Evolutionary conservation across 2,888 invertebrate species (phyloP), one percentile per base, ranked within the genome.

Genomic region (Microplitis manilae): DNA sequence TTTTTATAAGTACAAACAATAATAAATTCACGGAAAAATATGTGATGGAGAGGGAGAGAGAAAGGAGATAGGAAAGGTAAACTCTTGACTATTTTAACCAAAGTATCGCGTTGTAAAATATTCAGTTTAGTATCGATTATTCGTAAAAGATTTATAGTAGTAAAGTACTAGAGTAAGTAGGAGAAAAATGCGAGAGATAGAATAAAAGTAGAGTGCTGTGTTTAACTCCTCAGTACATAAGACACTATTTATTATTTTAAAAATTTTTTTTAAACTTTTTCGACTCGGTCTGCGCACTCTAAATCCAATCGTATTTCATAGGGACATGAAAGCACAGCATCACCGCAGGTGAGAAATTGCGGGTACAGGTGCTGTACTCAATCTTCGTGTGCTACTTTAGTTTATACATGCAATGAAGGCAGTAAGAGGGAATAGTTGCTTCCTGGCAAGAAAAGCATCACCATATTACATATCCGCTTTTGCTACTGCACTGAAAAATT

Each of bases 281-380:
- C 50, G 50, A 5, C 50, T 50, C 50, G 50, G 50, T 13, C 40
- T 40, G 50, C 6, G 61, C 40, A 65, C 68, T 20, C 69, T 38
- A 77, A 65, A 70, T 73, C 69, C 73, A 73, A 77, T 79, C 73
- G 76, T 74, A 76, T 78, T 79, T 77, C 77, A 79, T 73, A 40
- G 70, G 69, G 75, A 59, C 50, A 50, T 5, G 65, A 68, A 30
- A 72, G 68, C 17, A 41, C 20, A 69, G 72, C 30, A 67, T 71
- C 7, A 77, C 74, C 79, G 39, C 78, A 79, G 79, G 79, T 80
- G 81, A 81, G 77, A 79, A 80, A 79, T 79, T 67, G 77, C 40
- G 50, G 39, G 61, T 77, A 69, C 79, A 81, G 79, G 74, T 79
- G 79, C 72, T 72, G 62, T 75, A 70, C 80, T 80, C 77, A 79